phyloP scores from a whole-genome alignment of 2,888 invertebrate genomes.

The Oscheius onirici region DNA sequence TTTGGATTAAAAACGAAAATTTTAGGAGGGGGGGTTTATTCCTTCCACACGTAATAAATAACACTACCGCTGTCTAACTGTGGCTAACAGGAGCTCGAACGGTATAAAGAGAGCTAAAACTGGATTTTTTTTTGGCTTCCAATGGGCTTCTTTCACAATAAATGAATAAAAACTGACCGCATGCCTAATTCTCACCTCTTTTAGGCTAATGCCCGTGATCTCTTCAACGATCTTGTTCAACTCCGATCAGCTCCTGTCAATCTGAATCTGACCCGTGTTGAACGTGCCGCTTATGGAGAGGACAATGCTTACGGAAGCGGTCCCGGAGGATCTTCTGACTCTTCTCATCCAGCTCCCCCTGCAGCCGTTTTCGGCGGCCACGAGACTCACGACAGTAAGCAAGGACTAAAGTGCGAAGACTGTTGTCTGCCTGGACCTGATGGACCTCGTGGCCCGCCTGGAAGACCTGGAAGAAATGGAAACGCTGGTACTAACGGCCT shows the following conservation, averaged over 20 bases:
- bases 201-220: slow-evolving; percentile 5
- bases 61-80: too few relatives aligned
- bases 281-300: slow-evolving; percentile 2
- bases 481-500: slow-evolving; percentile 53
- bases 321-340: background rate
- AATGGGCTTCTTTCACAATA: too few relatives aligned
- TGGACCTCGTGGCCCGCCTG: slow-evolving; percentile 44
- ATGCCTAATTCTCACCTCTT: background rate
- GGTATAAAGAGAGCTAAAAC: too few relatives aligned
- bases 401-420: background rate
- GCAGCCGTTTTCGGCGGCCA: slow-evolving; percentile 2
- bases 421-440: slow-evolving; percentile 43
- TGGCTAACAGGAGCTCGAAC: too few relatives aligned
- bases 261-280: background rate
- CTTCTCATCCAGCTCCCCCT: background rate
- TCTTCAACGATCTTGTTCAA: slow-evolving; percentile 4
- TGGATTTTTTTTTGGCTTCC: too few relatives aligned
- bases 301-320: background rate
- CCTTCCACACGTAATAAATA: too few relatives aligned
- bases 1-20: too few relatives aligned
- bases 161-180: background rate
- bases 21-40: too few relatives aligned
- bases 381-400: background rate
- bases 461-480: slow-evolving; percentile 53
- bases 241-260: background rate